A percentile compares a stretch with the other conserved stretches of the same genome.
phyloP scores from a whole-genome alignment of 2,888 invertebrate species.

The Epirrhoe alternata region DNA sequence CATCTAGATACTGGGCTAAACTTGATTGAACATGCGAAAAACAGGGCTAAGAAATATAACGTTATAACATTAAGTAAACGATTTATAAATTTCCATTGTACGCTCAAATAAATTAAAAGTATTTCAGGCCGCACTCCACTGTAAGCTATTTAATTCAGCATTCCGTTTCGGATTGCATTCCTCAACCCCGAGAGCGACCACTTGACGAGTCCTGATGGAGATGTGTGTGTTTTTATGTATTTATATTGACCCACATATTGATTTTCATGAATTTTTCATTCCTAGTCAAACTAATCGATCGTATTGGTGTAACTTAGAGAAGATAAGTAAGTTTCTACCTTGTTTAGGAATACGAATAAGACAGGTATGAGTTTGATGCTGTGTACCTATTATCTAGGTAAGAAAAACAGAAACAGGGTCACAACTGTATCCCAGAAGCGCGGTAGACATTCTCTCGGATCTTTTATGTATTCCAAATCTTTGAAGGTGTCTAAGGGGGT shows the following conservation, averaged over 20 bases:
- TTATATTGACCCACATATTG: not conserved
- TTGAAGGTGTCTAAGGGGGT: too few relatives aligned
- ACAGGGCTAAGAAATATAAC: not conserved
- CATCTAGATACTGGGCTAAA: too few relatives aligned
- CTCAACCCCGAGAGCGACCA: constrained; percentile 29
- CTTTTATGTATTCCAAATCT: too few relatives aligned
- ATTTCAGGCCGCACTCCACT: constrained; percentile 19
- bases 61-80: not conserved
- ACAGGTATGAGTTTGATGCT: too few relatives aligned
- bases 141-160: constrained; percentile 8
- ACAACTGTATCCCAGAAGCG: too few relatives aligned
- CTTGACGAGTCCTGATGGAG: constrained; percentile 55
- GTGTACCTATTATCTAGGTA: too few relatives aligned
- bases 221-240: not conserved
- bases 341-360: too few relatives aligned
- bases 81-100: constrained; percentile 35
- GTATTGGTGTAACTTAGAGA: too few relatives aligned
- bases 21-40: not conserved
- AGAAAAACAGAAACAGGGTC: too few relatives aligned
- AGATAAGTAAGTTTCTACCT: too few relatives aligned
- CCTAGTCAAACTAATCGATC: too few relatives aligned
- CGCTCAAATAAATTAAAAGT: constrained; percentile 31
- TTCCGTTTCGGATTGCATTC: constrained; percentile 9
- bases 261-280: not conserved
- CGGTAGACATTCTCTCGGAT: too few relatives aligned